phyloP scores from a whole-genome alignment of 2,797 vertebrate species.

The Buceros bicornis region DNA sequence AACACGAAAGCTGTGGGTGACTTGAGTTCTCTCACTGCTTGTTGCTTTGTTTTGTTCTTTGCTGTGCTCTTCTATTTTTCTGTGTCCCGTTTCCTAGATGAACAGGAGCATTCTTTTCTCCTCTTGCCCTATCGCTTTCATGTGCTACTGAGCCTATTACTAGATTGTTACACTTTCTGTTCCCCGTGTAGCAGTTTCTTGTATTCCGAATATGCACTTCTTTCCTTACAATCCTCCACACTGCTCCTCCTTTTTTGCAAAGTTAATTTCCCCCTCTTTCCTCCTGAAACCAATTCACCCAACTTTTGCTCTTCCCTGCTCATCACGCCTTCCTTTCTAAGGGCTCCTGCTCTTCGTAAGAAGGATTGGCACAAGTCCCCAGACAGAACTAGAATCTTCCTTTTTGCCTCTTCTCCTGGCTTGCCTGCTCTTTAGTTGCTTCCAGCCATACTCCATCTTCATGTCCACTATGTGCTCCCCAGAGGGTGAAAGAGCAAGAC shows the following conservation, averaged over 20 bases:
- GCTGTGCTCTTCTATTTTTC: not conserved
- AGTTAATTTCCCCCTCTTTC: not conserved
- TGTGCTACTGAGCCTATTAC: not conserved
- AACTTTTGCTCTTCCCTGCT: not conserved
- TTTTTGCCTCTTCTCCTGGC: not conserved
- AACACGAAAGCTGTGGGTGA: not conserved
- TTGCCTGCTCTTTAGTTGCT: not conserved
- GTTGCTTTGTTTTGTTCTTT: not conserved
- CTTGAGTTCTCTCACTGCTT: not conserved
- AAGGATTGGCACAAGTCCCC: not conserved
- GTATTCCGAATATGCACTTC: not conserved
- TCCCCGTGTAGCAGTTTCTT: not conserved
- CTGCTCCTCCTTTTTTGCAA: not conserved
- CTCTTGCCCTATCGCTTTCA: not conserved
- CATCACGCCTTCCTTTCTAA: not conserved
- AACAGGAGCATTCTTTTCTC: not conserved
- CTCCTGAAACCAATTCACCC: not conserved
- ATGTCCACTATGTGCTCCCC: not conserved
- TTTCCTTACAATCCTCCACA: not conserved
- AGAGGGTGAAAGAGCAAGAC: not conserved
- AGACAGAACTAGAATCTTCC: not conserved
- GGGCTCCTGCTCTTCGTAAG: not conserved
- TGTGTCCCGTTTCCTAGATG: rapidly evolving
- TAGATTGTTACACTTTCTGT: not conserved
- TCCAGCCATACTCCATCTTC: not conserved